Evolutionary conservation across 2,888 invertebrate species (phyloP).

Genomic region (Electrophaes corylata): DNA sequence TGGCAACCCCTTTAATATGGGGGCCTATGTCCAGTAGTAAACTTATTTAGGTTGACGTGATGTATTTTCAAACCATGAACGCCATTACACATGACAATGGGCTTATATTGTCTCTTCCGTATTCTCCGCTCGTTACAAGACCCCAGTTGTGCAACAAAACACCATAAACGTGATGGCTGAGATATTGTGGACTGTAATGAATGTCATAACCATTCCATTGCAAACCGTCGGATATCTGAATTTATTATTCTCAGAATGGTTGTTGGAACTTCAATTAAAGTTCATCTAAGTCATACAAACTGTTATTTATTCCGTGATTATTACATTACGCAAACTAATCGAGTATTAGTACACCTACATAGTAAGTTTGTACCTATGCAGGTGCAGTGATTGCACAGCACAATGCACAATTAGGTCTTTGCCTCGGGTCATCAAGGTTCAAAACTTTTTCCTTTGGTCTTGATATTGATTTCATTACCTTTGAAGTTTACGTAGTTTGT

Average conservation of each 20-base stretch:
- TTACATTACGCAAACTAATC: constrained; percentile 7
- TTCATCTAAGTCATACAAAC: constrained; percentile 26
- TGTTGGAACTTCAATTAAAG: constrained; percentile 27
- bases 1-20: too few relatives aligned
- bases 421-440: constrained; percentile 40
- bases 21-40: too few relatives aligned
- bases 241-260: constrained; percentile 31
- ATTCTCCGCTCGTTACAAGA: neutral
- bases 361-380: constrained; percentile 12
- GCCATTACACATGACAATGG: neutral
- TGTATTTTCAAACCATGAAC: neutral
- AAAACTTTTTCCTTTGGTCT: constrained; percentile 45
- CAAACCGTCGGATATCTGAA: constrained; percentile 24
- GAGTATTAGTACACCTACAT: constrained; percentile 4
- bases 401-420: constrained; percentile 42
- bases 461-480: constrained; percentile 33
- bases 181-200: constrained; percentile 13
- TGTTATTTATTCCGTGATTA: constrained; percentile 8
- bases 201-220: constrained; percentile 25
- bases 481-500: constrained; percentile 35
- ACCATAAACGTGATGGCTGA: constrained; percentile 19
- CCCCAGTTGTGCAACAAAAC: constrained; percentile 20
- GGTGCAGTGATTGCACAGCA: constrained; percentile 37
- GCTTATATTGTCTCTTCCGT: neutral
- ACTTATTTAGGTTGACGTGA: too few relatives aligned